Base-by-base conservation (phyloP, 2,888 invertebrate species). In the Scaeva pyrastri region DNA sequence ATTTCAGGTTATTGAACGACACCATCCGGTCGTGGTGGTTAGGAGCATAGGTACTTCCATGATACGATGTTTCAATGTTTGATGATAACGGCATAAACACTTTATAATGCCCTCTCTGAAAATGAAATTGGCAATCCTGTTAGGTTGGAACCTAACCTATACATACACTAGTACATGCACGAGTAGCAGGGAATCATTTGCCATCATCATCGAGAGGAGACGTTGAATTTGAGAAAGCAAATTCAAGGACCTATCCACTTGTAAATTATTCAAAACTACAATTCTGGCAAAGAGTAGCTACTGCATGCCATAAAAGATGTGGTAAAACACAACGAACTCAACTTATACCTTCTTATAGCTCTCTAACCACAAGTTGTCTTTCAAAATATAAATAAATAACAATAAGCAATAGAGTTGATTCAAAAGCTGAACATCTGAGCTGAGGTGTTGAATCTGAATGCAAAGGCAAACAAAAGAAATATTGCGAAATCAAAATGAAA, bases 1-100 rank as follows among this genome's bases (percentile, higher is more conserved):
- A 85, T 77, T 85, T 81, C 68, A 55, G 81, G 85, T 80, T 85
- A 76, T 85, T 85, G 85, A 43, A 85, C 76, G 85, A 56, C 68
- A 56, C 78, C 50, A 70, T 78, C 73, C 73, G 78, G 77, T 41
- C 14, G 31, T 39, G 62, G 68, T 70, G 16, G 11, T 16, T 50
- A 11, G 10, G 2, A 21, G 21, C 16, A 19, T 21, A 41, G 66
- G 66, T 50, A 60, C 56, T 50, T 41, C 68, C 16, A 60, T 64
- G 62, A 26, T 21, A 70, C 64, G 58, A 58, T 74, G 64, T 66
- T 79, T 84, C 23, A 80, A 84, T 84, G 64, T 79, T 80, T 75
- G 41, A 71, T 80, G 80, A 78, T 72, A 58, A 80, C 55, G 45
- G 52, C 66, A 64, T 72, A 80, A 79, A 71, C 79, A 80, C 84